Evolutionary conservation across 2,113 vertebrate genomes (phyloP).

Genomic region (Fulica atra): DNA sequence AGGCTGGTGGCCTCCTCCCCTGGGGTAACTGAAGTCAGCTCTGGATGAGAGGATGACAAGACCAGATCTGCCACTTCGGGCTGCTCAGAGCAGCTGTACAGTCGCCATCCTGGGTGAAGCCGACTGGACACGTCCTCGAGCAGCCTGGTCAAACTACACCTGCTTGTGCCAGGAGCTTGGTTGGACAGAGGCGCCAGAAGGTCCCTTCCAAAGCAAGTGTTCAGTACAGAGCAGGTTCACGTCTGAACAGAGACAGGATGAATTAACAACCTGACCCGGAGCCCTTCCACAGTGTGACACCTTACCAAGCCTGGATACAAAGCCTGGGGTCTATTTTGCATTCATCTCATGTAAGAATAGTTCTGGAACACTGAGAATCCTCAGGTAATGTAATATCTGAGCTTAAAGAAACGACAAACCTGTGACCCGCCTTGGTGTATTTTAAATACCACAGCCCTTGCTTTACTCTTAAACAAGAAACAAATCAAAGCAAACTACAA

Average conservation of each 20-base stretch:
- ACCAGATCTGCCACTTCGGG: fast-evolving
- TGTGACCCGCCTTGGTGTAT: neutral
- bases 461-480: neutral
- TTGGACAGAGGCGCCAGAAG: neutral
- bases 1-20: neutral
- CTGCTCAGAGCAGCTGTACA: neutral
- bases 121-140: fast-evolving
- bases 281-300: too few species aligned
- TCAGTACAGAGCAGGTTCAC: neutral
- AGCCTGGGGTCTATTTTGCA: neutral
- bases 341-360: neutral
- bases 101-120: neutral
- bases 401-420: neutral
- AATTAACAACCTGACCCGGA: neutral
- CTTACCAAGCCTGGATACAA: neutral
- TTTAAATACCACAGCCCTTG: neutral
- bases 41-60: neutral
- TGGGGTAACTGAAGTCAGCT: too few species aligned
- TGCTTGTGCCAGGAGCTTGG: neutral
- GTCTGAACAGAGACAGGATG: neutral
- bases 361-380: neutral
- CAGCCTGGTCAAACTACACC: neutral
- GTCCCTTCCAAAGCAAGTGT: fast-evolving
- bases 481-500: neutral
- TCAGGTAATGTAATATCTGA: neutral